phyloP scores from a whole-genome alignment of 2,888 invertebrate species.

The Agrochola lota region DNA sequence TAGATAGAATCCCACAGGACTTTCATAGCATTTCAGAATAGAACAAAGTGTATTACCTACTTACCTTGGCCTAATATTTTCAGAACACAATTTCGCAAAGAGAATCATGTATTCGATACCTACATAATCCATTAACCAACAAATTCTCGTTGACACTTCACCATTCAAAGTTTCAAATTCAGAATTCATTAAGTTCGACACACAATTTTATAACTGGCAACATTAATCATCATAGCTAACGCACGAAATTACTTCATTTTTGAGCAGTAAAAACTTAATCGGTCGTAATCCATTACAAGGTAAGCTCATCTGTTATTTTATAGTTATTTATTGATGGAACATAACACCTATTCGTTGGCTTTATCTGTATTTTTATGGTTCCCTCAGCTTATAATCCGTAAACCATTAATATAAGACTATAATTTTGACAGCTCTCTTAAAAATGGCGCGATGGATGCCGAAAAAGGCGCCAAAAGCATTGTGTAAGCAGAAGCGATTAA shows the following conservation, averaged over 20 bases:
- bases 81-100: background rate
- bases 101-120: background rate
- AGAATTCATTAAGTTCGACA: conserved; percentile 11
- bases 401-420: conserved; percentile 6
- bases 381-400: background rate
- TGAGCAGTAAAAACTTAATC: conserved; percentile 53
- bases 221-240: conserved; percentile 33
- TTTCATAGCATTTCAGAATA: conserved; percentile 3
- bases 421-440: conserved; percentile 11
- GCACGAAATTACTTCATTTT: conserved; percentile 22
- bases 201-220: conserved; percentile 23
- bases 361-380: conserved; percentile 41
- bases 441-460: conserved; percentile 11
- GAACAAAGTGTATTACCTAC: background rate
- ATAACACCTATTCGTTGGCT: conserved; percentile 1
- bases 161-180: conserved; percentile 8
- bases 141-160: background rate
- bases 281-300: conserved; percentile 43
- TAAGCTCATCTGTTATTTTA: conserved; percentile 37
- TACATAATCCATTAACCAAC: conserved; percentile 1
- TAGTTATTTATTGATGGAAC: conserved; percentile 7
- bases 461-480: conserved; percentile 12
- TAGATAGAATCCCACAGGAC: background rate
- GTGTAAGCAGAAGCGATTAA: conserved; percentile 26
- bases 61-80: conserved; percentile 3